Conservation (phyloP, 2,888 invertebrate genomes). For the Oscheius onirici region DNA sequence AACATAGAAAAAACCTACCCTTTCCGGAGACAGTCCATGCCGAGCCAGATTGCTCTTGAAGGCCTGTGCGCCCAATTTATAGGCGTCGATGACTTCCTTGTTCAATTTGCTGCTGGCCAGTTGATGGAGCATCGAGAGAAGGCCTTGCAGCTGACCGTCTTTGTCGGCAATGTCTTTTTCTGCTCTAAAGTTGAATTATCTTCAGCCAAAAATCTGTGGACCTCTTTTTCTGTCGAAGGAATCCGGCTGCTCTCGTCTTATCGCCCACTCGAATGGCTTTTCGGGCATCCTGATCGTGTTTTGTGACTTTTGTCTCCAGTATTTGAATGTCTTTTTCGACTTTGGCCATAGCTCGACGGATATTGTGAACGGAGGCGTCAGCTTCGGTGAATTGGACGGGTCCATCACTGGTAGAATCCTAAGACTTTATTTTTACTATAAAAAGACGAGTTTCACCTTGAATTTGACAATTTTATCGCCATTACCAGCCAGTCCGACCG, state of each 20-base stretch:
- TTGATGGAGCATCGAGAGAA: constrained; percentile 64
- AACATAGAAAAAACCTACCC: constrained; percentile 41
- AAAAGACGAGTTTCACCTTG: constrained; percentile 44
- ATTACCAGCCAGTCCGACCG: constrained; percentile 53
- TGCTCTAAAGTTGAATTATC: constrained; percentile 17
- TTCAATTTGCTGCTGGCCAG: constrained; percentile 64
- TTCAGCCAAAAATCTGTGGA: not conserved
- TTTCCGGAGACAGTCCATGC: constrained; percentile 66
- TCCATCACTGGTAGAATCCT: constrained; percentile 37
- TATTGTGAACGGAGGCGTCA: constrained; percentile 66
- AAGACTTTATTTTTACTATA: not conserved
- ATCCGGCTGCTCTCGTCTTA: constrained; percentile 53
- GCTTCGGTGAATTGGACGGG: constrained; percentile 65
- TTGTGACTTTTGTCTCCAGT: constrained; percentile 59
- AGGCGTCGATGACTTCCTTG: constrained; percentile 65
- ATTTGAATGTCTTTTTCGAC: constrained; percentile 61
- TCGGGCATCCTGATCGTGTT: constrained; percentile 58
- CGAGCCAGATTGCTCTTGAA: constrained; percentile 63
- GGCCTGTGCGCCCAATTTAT: constrained; percentile 61
- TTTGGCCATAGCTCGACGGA: constrained; percentile 58
- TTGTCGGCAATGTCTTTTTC: constrained; percentile 67
- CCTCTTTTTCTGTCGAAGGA: constrained; percentile 59
- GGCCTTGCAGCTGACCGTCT: constrained; percentile 63
- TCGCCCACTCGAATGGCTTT: constrained; percentile 55
- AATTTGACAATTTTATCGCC: constrained; percentile 69